These are phyloP conservation scores for Heliocidaris tuberculata DNA, from an alignment of 35 echinoderm and acorn worm species.

Conservation along the genomic window DNA sequence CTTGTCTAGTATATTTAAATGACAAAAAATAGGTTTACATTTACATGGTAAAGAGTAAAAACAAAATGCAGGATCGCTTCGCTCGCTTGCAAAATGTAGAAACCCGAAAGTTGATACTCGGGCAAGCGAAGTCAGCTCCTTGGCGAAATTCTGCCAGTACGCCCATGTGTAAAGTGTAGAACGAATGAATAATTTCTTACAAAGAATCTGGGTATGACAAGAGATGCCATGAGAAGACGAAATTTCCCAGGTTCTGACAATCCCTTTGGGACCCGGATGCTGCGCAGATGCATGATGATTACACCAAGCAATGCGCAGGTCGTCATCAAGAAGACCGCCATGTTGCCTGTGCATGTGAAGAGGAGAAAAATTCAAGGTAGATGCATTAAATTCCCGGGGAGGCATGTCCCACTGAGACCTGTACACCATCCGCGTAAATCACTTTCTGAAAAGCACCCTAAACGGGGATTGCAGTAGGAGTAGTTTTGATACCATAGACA, in stretches of 20 bases:
- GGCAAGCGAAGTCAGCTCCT: neutral
- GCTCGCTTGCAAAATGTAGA: neutral
- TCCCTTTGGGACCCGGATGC: slow-evolving; percentile 21
- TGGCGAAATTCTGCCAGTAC: too few relatives aligned
- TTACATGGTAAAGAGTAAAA: too few relatives aligned
- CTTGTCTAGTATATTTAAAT: too few relatives aligned
- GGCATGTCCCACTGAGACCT: too few relatives aligned
- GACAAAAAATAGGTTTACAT: too few relatives aligned
- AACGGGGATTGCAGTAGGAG: too few relatives aligned
- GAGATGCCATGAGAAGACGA: neutral
- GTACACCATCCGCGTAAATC: too few relatives aligned
- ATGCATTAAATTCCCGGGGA: too few relatives aligned
- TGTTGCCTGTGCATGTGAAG: neutral
- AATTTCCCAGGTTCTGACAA: slow-evolving; percentile 27
- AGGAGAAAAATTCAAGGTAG: neutral
- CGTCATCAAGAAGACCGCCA: neutral
- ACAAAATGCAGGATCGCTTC: too few relatives aligned
- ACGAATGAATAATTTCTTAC: neutral
- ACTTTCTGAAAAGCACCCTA: too few relatives aligned
- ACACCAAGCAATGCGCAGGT: neutral
- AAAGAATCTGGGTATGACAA: slow-evolving; percentile 7
- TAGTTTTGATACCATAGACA: too few relatives aligned
- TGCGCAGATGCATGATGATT: neutral
- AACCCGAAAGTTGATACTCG: neutral
- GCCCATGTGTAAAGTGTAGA: too few relatives aligned